Percentiles rank a stretch among this genome's conserved stretches.
phyloP scores from a whole-genome alignment of 2,797 vertebrate species.

The Hybognathus amarus region DNA sequence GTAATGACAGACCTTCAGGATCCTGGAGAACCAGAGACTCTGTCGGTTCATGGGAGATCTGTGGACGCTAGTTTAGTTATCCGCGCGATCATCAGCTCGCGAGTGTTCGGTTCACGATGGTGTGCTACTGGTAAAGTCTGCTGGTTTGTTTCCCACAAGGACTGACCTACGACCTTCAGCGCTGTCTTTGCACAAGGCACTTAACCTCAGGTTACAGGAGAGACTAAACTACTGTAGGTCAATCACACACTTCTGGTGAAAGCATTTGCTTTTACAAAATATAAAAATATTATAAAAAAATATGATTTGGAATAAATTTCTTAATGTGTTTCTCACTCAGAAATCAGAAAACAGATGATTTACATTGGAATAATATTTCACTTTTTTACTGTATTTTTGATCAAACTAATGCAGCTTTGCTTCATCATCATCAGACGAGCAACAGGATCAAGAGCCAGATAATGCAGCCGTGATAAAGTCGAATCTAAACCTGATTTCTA shows the following conservation, averaged over 20 bases:
- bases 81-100: no score
- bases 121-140: neutral
- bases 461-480: neutral
- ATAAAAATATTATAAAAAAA: neutral
- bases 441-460: neutral
- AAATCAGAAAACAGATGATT: rapidly evolving
- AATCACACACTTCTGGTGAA: neutral
- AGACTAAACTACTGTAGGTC: neutral
- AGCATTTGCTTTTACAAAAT: neutral
- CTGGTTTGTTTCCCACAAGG: neutral
- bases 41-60: neutral
- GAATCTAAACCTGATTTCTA: neutral
- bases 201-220: neutral
- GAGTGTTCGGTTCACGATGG: no score
- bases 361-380: neutral
- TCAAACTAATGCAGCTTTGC: neutral
- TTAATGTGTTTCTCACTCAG: neutral
- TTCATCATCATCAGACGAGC: neutral
- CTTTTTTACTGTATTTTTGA: neutral
- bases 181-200: neutral
- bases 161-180: neutral
- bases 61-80: neutral
- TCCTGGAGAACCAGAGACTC: conserved; percentile 12
- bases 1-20: conserved; percentile 7
- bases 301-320: neutral